Evolutionary conservation across 2,888 invertebrate genomes (phyloP).

Genomic region (Oscheius sp.): DNA sequence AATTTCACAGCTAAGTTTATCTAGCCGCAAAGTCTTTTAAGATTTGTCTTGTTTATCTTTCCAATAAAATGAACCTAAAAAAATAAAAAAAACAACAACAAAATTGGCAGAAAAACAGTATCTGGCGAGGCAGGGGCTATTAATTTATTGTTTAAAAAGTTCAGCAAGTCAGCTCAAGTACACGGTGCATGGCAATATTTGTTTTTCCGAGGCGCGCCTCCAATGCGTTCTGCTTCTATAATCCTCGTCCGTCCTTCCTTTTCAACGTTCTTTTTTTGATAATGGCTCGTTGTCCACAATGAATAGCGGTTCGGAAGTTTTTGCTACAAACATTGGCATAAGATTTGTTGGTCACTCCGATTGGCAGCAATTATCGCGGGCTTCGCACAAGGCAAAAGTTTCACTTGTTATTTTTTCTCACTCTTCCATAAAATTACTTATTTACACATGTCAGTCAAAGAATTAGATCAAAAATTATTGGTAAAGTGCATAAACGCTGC

Average conservation of each 20-base stretch:
- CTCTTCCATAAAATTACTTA: neutral
- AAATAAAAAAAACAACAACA: neutral
- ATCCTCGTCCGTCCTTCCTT: conserved; percentile 28
- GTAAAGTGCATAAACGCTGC: neutral
- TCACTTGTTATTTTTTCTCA: neutral
- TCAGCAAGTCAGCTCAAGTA: conserved; percentile 33
- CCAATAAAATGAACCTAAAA: neutral
- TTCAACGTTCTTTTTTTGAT: conserved; percentile 26
- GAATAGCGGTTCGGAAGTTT: conserved; percentile 1
- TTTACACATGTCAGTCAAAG: neutral
- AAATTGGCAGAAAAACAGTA: too few species aligned
- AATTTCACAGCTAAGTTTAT: too few species aligned
- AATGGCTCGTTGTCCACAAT: conserved; percentile 2
- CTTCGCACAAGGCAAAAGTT: conserved; percentile 25
- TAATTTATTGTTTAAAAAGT: conserved; percentile 23
- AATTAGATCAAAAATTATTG: neutral
- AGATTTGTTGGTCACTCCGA: conserved; percentile 17
- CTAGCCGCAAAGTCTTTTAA: too few species aligned
- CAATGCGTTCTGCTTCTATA: conserved; percentile 33
- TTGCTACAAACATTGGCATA: conserved; percentile 14
- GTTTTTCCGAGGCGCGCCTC: conserved; percentile 36
- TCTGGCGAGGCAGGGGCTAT: too few species aligned
- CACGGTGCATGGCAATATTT: conserved; percentile 35
- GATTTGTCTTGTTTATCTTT: neutral
- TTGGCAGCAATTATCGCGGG: conserved; percentile 29